These are phyloP conservation scores for Notoglanidium macrostoma DNA, from an alignment of 2,797 vertebrate species.

Conservation along the genomic window DNA sequence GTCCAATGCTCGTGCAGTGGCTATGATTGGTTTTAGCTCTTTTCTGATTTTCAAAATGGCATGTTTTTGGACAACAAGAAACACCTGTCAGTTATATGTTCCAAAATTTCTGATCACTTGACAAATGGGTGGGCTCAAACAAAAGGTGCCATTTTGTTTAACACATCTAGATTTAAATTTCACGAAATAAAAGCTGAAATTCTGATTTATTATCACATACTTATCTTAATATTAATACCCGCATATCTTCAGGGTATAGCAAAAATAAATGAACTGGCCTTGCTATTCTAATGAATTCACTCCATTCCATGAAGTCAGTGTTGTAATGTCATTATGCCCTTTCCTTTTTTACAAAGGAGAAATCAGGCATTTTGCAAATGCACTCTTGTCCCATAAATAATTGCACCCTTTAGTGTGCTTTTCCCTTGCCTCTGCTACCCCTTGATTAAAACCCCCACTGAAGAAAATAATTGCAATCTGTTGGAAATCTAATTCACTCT, in stretches of 20 bases:
- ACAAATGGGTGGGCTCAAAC: background rate
- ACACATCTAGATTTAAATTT: background rate
- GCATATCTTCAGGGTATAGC: background rate
- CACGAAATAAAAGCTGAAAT: background rate
- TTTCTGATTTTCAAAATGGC: background rate
- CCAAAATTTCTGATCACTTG: background rate
- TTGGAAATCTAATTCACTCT: background rate
- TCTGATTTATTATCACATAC: background rate
- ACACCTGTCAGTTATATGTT: background rate
- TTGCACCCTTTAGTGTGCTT: background rate
- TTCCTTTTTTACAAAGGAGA: background rate
- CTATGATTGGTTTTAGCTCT: background rate
- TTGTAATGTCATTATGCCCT: background rate
- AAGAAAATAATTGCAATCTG: background rate
- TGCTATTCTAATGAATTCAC: background rate
- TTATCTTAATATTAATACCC: background rate
- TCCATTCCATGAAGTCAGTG: background rate
- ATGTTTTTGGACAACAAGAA: background rate
- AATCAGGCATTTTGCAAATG: background rate
- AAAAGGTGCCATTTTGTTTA: background rate
- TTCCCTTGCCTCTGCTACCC: no score
- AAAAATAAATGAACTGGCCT: no score
- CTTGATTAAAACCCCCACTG: background rate
- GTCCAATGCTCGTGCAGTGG: background rate
- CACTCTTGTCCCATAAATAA: background rate